Evolutionary conservation across 2,113 vertebrate species (phyloP), one percentile per base, ranked within the genome.

Genomic region (Heterocephalus glaber): DNA sequence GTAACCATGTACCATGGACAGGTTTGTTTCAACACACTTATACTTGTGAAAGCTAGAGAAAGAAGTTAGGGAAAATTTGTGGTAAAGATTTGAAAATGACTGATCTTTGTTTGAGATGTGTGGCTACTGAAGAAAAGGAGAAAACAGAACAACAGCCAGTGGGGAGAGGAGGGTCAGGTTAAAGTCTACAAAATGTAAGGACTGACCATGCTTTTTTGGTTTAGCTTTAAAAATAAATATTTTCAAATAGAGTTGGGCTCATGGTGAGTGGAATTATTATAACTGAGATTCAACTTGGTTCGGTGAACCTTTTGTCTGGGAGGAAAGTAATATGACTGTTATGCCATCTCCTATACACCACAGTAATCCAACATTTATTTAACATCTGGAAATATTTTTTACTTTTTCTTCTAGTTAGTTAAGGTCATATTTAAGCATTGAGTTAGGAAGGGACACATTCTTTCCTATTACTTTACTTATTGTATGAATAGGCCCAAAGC

Each of bases 221-320:
- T 92, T 68, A 44, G 38, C 44, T 94, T 68, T 84, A 38, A 70
- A 63, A 90, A 9, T 3, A 4, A 33, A 22, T 19, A 35, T 38
- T 93, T 90, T 85, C 86, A 54, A 74, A 90, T 19, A 82, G 4
- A 63, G 33, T 19, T 81, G 65, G 24, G 30, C 13, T 81, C 38
- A 19, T 77, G 8, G 30, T 17, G 41, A 4, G 3, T 24, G 8
- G 2, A 0, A 22, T 28, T 17, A 11, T 12, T 38, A 56, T 12
- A 26, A 26, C 52, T 88, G 8, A 94, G 94, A 35, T 58, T 82
- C 56, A 91, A 10, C 3, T 44, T 87, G 63, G 70, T 96, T 93
- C 41, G 77, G 28, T 20, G 17, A 80, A 83, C 54, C 54, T 68
- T 60, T 91, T 74, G 11, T 68, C 35, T 65, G 19, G 17, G 91